A percentile compares a stretch with the other conserved stretches of the same genome.
Evolutionary conservation across 92 coral and sea anemone genomes (phyloP).

Genomic region (Heliopora coerulea): DNA sequence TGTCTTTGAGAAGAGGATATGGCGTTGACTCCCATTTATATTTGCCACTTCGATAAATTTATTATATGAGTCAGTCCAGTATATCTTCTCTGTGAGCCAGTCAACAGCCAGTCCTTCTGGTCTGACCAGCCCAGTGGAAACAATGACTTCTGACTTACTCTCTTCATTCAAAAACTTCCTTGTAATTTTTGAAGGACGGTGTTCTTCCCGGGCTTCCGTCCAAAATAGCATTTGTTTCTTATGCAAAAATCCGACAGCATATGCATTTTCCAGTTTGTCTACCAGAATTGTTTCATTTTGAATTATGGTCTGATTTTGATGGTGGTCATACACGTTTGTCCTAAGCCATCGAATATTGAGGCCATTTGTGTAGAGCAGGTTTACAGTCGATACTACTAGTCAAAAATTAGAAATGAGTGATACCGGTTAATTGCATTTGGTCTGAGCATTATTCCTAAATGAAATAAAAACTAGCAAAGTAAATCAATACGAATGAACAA

Average conservation of each 20-base stretch:
- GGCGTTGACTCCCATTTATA: constrained; percentile 76
- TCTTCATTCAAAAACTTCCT: constrained; percentile 59
- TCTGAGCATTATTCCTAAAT: constrained; percentile 2
- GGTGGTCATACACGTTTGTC: constrained; percentile 35
- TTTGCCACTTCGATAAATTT: constrained; percentile 89
- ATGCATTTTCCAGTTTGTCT: constrained; percentile 71
- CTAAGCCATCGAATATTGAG: constrained; percentile 65
- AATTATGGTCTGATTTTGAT: no score
- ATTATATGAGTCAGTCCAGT: constrained; percentile 83
- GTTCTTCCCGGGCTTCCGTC: constrained; percentile 81
- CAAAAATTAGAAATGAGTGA: neutral
- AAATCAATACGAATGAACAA: no score
- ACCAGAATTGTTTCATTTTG: constrained; percentile 67
- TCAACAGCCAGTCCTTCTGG: constrained; percentile 97
- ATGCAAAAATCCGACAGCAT: constrained; percentile 66
- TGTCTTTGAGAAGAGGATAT: constrained; percentile 82
- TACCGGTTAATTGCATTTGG: constrained; percentile 25
- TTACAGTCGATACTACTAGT: constrained; percentile 66
- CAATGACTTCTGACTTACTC: constrained; percentile 60
- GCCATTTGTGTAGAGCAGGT: constrained; percentile 82
- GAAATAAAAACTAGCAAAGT: constrained; percentile 31
- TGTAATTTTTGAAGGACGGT: no score
- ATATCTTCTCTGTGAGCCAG: constrained; percentile 82
- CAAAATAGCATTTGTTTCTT: constrained; percentile 71
- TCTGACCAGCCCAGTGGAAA: constrained; percentile 63